Evolutionary conservation across 2,797 vertebrate species (phyloP), one percentile per base, ranked within the genome.

Genomic region (Diceros bicornis): DNA sequence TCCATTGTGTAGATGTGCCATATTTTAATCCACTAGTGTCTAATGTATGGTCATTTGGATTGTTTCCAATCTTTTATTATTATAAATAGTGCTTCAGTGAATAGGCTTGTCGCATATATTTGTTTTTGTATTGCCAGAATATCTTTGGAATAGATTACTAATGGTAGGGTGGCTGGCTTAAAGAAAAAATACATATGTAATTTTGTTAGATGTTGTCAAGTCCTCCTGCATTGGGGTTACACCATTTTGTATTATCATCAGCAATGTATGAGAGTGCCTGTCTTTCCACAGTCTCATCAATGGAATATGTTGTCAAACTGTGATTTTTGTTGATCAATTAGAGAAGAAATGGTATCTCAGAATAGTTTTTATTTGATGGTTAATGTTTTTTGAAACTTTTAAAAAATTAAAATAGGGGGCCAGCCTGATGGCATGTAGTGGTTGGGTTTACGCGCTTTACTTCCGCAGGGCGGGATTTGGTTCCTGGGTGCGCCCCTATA

Each of bases 91-190:
- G 34, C 41, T 86, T 79, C 29, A 52, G 10, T 86, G 81, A 92
- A 59, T 82, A 94, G 41, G 62, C 5, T 62, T 64, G n/a, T 47
- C 41, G 41, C 41, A 41, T 41, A 41, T 71, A 71, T 89, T 81
- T 89, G 18, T 64, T 72, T 94, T 96, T 96, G 50, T 41, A 86
- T 82, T 41, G 25, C 34, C 34, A 62, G 69, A 93, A 13, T 82
- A 50, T 86, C 47, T 96, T 96, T 86, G 61, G 34, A 32, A 29
- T 92, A 74, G 52, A 90, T 57, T 89, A 55, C 25, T 85, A 69
- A 44, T 61, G 88, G 59, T 82, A 16, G 37, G 37, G 50, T 86
- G 52, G 32, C 74, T 94, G 37, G 61, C 64, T 64, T 93, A 87
- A 64, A 82, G 62, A 90, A 69, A 90, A 92, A 57, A 81, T 55